phyloP scores from a whole-genome alignment of 1,140 invertebrate genomes.

The Drosophila tani region DNA sequence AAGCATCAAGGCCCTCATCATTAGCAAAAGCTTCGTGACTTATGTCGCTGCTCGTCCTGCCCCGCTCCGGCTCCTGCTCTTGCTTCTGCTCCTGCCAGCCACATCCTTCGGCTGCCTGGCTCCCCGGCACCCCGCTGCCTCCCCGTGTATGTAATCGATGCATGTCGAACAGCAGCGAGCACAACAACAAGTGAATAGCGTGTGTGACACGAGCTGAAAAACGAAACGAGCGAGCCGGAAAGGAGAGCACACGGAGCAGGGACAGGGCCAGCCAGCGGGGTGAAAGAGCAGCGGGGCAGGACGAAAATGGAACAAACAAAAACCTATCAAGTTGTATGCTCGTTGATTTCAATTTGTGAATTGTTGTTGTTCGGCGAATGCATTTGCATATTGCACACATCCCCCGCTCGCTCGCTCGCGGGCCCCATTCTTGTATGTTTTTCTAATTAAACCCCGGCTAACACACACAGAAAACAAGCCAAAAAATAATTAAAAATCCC shows the following conservation, averaged over 20 bases:
- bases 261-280: background rate
- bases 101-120: constrained; percentile 4
- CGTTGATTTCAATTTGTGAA: constrained; percentile 82
- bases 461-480: constrained; percentile 3
- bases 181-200: constrained; percentile 67
- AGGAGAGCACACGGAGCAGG: constrained; percentile 27
- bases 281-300: constrained; percentile 6
- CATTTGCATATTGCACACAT: constrained; percentile 80
- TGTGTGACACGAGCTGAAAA: constrained; percentile 66
- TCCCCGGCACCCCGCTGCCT: background rate
- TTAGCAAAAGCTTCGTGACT: constrained; percentile 80
- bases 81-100: background rate
- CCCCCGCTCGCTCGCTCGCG: constrained; percentile 26
- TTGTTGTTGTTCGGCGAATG: constrained; percentile 60
- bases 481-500: constrained; percentile 45
- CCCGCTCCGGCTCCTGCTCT: constrained; percentile 14
- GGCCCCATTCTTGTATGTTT: constrained; percentile 38
- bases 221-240: constrained; percentile 57
- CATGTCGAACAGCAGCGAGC: constrained; percentile 75
- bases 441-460: constrained; percentile 73
- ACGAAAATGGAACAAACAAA: constrained; percentile 58
- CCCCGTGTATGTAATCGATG: constrained; percentile 78
- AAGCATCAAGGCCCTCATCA: constrained; percentile 79
- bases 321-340: constrained; percentile 80
- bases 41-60: constrained; percentile 53